Base-by-base conservation (phyloP, 2,888 invertebrate genomes). In the Ommatoiulus sabulosus region DNA sequence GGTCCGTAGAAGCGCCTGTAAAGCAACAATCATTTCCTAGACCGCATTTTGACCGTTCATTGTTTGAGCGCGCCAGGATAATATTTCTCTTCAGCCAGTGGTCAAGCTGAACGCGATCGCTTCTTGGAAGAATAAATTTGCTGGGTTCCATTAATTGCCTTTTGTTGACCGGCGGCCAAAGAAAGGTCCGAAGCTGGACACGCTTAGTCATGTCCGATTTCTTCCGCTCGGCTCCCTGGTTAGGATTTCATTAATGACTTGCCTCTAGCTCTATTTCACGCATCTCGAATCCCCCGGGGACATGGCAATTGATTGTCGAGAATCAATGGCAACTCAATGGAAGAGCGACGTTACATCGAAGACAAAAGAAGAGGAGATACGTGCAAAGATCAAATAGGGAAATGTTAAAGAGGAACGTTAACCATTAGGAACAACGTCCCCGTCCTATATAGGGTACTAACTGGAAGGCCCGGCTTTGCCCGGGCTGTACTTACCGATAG, bases 221-320 rank as follows among this genome's bases (percentile, higher is more conserved):
- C 24, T 1, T 24, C 72, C 24, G 24, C 24, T 72, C 24, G 6
- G 72, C 6, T 20, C 8, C 20, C 72, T 72, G 72, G 72, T 72
- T 72, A 72, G 72, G 72, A 24, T 72, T 72, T 24, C 72, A 72
- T 72, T 72, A 72, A 72, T 72, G 72, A 24, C 72, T 12, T n/a
- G 20, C 72, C 72, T 7, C 52, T 8, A 20, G 24, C 24, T 72
- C 72, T 8, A 72, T 24, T 24, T 72, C 72, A 72, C 72, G 20
- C 72, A 72, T 24, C 10, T 8, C 6, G 24, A 72, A 24, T 24
- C 12, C 72, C 72, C 7, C 3, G 10, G 10, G 72, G 72, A 72
- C 72, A 8, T 2, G 6, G 72, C 24, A 72, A 72, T 72, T 72
- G 72, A 72, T 72, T 72, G 20, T 72, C 24, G 20, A 24, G 24